phyloP scores from a whole-genome alignment of 2,797 vertebrate species.

The Halcyon chelicuti region DNA sequence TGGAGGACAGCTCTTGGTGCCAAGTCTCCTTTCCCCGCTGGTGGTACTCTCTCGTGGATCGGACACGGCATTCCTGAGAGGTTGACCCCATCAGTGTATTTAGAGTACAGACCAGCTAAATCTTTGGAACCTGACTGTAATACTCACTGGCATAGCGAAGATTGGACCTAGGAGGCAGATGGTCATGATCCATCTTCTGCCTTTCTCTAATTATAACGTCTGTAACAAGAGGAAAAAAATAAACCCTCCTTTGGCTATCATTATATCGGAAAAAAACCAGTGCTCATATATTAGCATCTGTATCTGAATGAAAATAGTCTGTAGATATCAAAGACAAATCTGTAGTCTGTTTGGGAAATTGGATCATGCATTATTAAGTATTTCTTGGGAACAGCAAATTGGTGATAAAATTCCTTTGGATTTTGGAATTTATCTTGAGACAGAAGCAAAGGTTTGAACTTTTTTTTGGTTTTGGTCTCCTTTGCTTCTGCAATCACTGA shows the following conservation, averaged over 20 bases:
- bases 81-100: fast-evolving
- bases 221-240: not conserved
- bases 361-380: not conserved
- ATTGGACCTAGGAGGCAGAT: constrained; percentile 53
- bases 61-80: not conserved
- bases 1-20: not conserved
- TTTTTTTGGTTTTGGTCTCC: not conserved
- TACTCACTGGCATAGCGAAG: constrained; percentile 26
- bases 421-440: constrained; percentile 7
- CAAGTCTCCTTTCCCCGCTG: not conserved
- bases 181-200: constrained; percentile 54
- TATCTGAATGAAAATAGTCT: not conserved
- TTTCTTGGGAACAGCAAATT: not conserved
- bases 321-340: not conserved
- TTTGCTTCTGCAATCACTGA: not conserved
- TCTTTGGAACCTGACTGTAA: not conserved
- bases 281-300: not conserved
- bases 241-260: not conserved
- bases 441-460: not conserved
- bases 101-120: not conserved
- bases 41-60: not conserved
- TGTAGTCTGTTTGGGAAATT: not conserved
- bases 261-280: not conserved
- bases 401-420: not conserved
- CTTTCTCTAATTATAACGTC: not conserved